A percentile compares a stretch with the other conserved stretches of the same genome.
Evolutionary conservation across 2,888 invertebrate species (phyloP).

Genomic region (Eupithecia exiguata): DNA sequence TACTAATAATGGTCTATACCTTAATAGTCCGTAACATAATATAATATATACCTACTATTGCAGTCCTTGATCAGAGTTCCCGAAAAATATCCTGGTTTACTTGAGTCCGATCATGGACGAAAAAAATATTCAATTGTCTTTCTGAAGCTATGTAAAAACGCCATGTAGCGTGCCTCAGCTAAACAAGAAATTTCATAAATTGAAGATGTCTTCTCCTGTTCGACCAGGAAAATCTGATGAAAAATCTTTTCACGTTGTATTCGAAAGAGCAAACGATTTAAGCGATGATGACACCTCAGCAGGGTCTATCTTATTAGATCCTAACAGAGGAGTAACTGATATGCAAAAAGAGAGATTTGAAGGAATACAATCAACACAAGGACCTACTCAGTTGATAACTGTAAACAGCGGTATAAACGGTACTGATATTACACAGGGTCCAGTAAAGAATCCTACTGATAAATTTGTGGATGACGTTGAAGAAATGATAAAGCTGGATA

Average conservation of each 20-base stretch:
- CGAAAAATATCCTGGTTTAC: background rate
- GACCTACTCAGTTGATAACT: background rate
- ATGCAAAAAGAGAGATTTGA: background rate
- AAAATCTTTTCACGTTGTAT: background rate
- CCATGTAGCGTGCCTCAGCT: background rate
- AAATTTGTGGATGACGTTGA: background rate
- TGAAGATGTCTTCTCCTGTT: background rate
- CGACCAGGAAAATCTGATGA: background rate
- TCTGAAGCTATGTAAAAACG: background rate
- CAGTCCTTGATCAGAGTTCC: background rate
- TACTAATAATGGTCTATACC: too few relatives aligned
- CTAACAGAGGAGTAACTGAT: background rate
- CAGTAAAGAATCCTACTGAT: background rate
- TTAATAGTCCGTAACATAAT: too few relatives aligned
- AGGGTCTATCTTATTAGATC: background rate
- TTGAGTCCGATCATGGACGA: background rate
- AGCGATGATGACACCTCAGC: background rate
- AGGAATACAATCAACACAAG: background rate
- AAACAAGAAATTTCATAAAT: background rate
- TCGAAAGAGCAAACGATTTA: background rate
- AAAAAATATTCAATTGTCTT: background rate
- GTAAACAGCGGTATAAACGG: background rate
- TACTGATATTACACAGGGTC: background rate
- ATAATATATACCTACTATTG: background rate
- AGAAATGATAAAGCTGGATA: background rate